Evolutionary conservation across 2,797 vertebrate genomes (phyloP).

Genomic region (Todus mexicanus): DNA sequence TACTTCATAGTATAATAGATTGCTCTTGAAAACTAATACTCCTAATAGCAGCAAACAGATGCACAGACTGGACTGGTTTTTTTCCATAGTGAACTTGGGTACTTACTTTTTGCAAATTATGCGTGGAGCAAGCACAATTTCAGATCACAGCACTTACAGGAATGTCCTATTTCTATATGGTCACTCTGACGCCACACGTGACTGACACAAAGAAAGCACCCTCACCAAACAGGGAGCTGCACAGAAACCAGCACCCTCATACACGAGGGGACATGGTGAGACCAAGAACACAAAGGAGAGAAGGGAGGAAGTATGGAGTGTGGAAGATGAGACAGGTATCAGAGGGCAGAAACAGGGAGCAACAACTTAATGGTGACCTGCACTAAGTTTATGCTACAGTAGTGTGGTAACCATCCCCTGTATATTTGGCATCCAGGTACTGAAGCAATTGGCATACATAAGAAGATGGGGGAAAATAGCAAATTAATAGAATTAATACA

Average conservation of each 20-base stretch:
- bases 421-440: accelerated
- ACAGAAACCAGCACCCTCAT: not conserved
- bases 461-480: not conserved
- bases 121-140: not conserved
- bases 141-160: not conserved
- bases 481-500: not conserved
- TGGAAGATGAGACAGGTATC: not conserved
- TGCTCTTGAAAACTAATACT: conserved; percentile 38
- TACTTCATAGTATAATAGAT: conserved; percentile 31
- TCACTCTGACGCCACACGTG: not conserved
- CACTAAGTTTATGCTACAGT: not conserved
- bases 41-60: conserved; percentile 25
- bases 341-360: not conserved
- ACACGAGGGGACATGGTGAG: not conserved
- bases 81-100: not conserved
- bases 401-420: not conserved
- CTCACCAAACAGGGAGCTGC: not conserved
- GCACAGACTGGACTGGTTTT: not conserved
- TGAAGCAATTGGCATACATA: not conserved
- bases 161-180: not conserved
- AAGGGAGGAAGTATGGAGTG: not conserved
- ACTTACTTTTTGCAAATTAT: not conserved
- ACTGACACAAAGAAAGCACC: not conserved
- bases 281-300: not conserved
- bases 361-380: not conserved